Conservation (phyloP, 2,797 vertebrate genomes). For the Argyrosomus regius region DNA sequence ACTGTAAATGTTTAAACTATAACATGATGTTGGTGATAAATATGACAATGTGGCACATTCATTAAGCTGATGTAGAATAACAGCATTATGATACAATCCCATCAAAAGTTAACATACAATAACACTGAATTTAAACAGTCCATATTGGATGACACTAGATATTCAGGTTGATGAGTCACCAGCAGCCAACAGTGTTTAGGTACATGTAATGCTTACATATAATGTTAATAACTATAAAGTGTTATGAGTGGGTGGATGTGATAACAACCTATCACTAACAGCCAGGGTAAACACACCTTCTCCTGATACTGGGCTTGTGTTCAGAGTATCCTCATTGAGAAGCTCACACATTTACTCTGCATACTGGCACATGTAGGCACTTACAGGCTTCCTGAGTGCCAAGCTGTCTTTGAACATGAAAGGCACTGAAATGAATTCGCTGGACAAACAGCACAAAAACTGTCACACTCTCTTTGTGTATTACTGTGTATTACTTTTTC, state of each 20-base stretch:
- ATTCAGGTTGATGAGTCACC: conserved; percentile 23
- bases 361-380: conserved; percentile 6
- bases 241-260: conserved; percentile 29
- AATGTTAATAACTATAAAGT: not conserved
- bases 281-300: conserved; percentile 13
- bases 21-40: not conserved
- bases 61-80: not conserved
- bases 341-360: not conserved
- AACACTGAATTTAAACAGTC: not conserved
- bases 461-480: not conserved
- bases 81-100: not conserved
- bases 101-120: not conserved
- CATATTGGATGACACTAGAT: not conserved
- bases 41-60: not conserved
- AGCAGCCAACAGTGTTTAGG: not conserved
- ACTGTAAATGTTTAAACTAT: not conserved
- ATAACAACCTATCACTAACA: conserved; percentile 11
- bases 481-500: not conserved
- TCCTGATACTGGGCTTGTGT: not conserved
- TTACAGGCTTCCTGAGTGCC: conserved; percentile 3
- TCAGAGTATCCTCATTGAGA: conserved; percentile 3
- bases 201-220: not conserved
- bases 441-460: not conserved
- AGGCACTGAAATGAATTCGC: not conserved
- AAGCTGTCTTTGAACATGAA: conserved; percentile 21